Evolutionary conservation across 2,888 invertebrate species (phyloP), one percentile per base, ranked within the genome.

Genomic region (Cephus pygmeus): DNA sequence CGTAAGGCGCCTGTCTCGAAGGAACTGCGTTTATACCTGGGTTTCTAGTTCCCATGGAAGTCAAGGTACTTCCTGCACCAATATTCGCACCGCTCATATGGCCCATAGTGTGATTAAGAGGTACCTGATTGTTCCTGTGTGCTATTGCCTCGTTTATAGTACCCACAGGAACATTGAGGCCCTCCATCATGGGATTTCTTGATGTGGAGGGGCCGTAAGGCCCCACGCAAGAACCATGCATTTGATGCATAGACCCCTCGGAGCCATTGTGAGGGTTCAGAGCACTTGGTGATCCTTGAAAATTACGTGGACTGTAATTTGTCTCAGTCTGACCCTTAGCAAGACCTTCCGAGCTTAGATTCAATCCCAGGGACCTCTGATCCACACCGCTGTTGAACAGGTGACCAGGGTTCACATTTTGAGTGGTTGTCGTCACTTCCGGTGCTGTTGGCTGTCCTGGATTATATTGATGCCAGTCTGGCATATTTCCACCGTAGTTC

Each of bases 391-490:
- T 79, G 69, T 88, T 84, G 73, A 86, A 90, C 69, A 87, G 77
- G 74, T 86, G 88, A 79, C 84, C 86, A 23, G 87, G 83, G 79
- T 84, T 89, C 77, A 85, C 85, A 84, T 87, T 90, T 81, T 90
- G 90, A 30, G 83, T 78, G 23, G 80, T 78, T 40, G 87, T 73
- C 80, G 88, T 80, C 75, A 80, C 83, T 71, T 90, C 88, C 71
- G 85, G 81, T 73, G 85, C 86, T 81, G 85, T 85, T 82, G 88
- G 84, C 83, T 88, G 89, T 75, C 87, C 79, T 77, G 88, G 84
- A 85, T 89, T 90, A 87, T 89, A 91, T 81, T 91, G 91, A 87
- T 91, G 91, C 91, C 91, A 91, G 86, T 91, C 91, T 85, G 91
- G 90, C 89, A 91, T 88, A 82, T 87, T 91, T 83, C 88, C 89